Base-by-base conservation (phyloP, 2,797 vertebrate species). In the Protosalanx chinensis region DNA sequence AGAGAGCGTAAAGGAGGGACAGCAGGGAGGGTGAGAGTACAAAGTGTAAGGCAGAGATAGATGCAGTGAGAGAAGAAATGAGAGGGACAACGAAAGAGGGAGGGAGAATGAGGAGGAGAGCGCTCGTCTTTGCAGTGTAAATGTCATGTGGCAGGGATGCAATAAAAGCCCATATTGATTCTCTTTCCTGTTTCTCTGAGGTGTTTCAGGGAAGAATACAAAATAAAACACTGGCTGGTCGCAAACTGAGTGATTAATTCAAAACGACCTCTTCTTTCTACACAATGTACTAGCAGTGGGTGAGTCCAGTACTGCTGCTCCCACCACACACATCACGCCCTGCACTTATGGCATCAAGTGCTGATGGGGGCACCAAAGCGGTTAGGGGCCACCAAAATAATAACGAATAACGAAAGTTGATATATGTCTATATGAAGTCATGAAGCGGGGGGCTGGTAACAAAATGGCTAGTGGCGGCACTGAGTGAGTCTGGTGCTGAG, bases 251-350 rank as follows among this genome's bases (percentile, higher is more conserved):
- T 62, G 62, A 66, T 70, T 79, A 81, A 81, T 85, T 84, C 85
- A 82, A 82, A 77, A 79, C 74, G 62, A 76, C 79, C 83, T 74
- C 83, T 82, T 77, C 67, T 73, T 74, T 70, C 70, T 56, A 56
- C 51, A 56, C 13, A 46, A 46, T 46, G 10, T 46, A 46, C 13
- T 46, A 46, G 41, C 41, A 13, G 41, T 46, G 7, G 41, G 41
- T 46, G 41, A 46, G 41, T 46, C 41, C 13, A 27, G 23, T 27
- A 27, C 23, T 1, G 23, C 23, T 27, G 23, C 23, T 27, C 23
- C 23, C 23, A 27, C 23, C 23, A 27, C 23, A 27, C 23, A 27
- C 23, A 27, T 27, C 23, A 27, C 23, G 23, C 23, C 23, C 23
- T 27, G 23, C 23, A 27, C 23, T 27, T 27, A 27, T 27, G 23